Conservation (phyloP, 2,888 invertebrate genomes). For the Drosophila longiperda region DNA sequence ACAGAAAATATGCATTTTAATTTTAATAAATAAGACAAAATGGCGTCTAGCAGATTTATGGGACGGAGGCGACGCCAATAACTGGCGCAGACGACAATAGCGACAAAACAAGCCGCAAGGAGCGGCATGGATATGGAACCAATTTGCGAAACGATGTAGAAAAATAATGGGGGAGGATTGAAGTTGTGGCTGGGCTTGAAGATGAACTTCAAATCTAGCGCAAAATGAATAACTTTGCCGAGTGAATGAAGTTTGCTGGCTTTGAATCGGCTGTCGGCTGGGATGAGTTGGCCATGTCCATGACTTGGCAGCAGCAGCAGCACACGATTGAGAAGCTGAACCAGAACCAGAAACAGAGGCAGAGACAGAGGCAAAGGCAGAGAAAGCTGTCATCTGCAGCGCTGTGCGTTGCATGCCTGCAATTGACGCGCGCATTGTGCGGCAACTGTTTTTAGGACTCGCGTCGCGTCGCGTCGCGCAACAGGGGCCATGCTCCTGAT, state of each 20-base stretch:
- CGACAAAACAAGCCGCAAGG: constrained; percentile 11
- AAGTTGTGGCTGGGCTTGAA: constrained; percentile 22
- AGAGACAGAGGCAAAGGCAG: constrained; percentile 15
- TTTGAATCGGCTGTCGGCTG: constrained; percentile 25
- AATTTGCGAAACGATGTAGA: constrained; percentile 57
- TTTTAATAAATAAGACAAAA: constrained; percentile 82
- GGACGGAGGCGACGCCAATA: constrained; percentile 62
- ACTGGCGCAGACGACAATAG: constrained; percentile 66
- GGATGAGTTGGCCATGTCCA: constrained; percentile 35
- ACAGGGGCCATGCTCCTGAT: constrained; percentile 57
- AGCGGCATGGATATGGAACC: constrained; percentile 48
- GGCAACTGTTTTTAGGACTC: constrained; percentile 74
- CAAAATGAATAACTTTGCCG: constrained; percentile 69
- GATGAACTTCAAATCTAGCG: constrained; percentile 73
- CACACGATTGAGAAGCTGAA: constrained; percentile 13
- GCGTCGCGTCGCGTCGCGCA: constrained; percentile 52
- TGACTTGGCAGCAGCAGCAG: constrained; percentile 52
- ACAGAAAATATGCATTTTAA: constrained; percentile 73
- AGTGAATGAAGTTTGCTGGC: constrained; percentile 44
- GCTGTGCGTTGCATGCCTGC: constrained; percentile 71
- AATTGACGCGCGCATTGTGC: constrained; percentile 84
- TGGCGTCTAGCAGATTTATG: constrained; percentile 77
- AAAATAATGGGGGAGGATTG: background rate
- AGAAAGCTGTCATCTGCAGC: constrained; percentile 82
- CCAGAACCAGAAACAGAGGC: constrained; percentile 25